A percentile compares a stretch with the other conserved stretches of the same genome.
These are phyloP conservation scores for Ceriagrion tenellum DNA, from an alignment of 2,888 invertebrate genomes.

Conservation along the genomic window DNA sequence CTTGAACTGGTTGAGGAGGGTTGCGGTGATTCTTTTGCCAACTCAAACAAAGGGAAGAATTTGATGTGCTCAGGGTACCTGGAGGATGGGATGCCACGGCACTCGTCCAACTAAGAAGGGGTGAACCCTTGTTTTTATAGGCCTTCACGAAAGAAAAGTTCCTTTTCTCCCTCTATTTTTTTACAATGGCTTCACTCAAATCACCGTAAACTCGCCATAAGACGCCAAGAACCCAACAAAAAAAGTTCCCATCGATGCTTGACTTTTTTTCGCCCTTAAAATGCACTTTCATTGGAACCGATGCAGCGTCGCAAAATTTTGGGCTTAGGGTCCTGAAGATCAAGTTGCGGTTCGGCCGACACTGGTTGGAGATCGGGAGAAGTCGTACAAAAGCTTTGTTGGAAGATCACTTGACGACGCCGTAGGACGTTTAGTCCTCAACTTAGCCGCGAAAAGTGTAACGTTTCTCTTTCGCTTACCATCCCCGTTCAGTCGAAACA, in stretches of 20 bases:
- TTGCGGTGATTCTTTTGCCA: not conserved
- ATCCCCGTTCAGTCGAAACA: not conserved
- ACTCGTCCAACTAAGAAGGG: constrained; percentile 22
- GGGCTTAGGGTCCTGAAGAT: not conserved
- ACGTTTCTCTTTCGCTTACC: too few species aligned
- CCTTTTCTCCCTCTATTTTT: not conserved
- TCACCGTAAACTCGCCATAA: not conserved
- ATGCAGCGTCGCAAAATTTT: not conserved
- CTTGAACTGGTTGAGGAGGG: not conserved
- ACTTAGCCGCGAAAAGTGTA: not conserved
- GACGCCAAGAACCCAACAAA: not conserved
- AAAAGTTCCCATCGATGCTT: not conserved
- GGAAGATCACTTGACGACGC: not conserved
- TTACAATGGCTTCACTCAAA: constrained; percentile 13
- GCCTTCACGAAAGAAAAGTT: constrained; percentile 1
- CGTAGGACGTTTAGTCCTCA: not conserved
- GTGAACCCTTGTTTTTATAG: constrained; percentile 55
- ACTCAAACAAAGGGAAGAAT: not conserved
- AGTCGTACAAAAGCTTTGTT: not conserved
- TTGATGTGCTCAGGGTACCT: not conserved
- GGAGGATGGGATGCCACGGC: not conserved
- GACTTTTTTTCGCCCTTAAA: not conserved
- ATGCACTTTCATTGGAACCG: constrained; percentile 1
- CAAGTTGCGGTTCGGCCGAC: not conserved
- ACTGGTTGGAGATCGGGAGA: not conserved